Conservation (phyloP, 2,888 invertebrate species). For the Sinotaia quadrata region DNA sequence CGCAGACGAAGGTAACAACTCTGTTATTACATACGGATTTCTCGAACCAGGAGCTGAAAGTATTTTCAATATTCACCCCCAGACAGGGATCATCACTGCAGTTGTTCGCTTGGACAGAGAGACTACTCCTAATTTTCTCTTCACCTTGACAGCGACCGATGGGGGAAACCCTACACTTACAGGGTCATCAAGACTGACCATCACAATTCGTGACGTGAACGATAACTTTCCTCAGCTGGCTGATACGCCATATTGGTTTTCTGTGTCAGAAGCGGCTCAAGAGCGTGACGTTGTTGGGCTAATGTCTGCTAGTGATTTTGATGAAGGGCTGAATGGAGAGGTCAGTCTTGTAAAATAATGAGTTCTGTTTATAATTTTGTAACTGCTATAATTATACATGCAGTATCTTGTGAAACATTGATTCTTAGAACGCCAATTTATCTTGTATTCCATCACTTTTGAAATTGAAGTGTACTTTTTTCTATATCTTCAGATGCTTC, state of each 20-base stretch:
- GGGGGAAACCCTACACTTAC: conserved; percentile 41
- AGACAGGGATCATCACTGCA: conserved; percentile 51
- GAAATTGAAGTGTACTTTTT: too few species aligned
- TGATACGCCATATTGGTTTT: conserved; percentile 30
- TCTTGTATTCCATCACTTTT: too few species aligned
- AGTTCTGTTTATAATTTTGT: too few species aligned
- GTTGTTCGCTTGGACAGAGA: conserved; percentile 50
- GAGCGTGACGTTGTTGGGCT: conserved; percentile 24
- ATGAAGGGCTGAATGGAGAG: conserved; percentile 35
- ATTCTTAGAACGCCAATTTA: too few species aligned
- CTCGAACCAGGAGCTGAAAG: conserved; percentile 15
- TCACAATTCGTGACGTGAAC: conserved; percentile 38
- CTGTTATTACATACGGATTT: conserved; percentile 34
- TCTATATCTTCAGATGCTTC: too few species aligned
- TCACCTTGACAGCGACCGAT: conserved; percentile 48
- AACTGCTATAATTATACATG: too few species aligned
- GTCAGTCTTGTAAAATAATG: too few species aligned
- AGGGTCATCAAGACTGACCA: conserved; percentile 39
- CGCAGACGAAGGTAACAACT: conserved; percentile 36
- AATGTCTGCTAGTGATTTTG: conserved; percentile 35
- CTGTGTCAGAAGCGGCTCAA: conserved; percentile 31
- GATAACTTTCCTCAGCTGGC: conserved; percentile 38
- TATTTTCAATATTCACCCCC: conserved; percentile 40
- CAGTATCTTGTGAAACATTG: too few species aligned
- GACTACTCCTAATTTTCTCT: conserved; percentile 38